Evolutionary conservation across 2,113 vertebrate species (phyloP).

Genomic region (Bubo bubo): DNA sequence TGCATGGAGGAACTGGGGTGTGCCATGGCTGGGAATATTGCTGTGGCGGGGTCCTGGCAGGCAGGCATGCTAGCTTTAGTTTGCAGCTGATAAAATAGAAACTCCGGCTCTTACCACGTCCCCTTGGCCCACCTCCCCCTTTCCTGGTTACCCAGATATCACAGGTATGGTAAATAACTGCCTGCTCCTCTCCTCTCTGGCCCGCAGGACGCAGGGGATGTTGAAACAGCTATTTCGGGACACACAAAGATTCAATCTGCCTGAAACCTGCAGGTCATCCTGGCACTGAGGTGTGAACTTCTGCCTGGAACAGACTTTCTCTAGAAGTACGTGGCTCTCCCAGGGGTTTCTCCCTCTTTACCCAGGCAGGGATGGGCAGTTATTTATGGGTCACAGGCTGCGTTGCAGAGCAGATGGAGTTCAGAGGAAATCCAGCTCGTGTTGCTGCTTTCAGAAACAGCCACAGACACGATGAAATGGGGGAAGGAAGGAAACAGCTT

Average conservation of each 20-base stretch:
- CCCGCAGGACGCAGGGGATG: neutral
- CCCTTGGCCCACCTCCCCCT: neutral
- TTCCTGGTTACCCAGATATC: neutral
- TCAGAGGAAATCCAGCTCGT: neutral
- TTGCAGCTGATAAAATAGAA: neutral
- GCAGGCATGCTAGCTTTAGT: neutral
- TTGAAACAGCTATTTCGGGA: neutral
- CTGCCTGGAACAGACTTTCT: neutral
- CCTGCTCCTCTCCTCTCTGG: neutral
- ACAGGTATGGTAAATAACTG: neutral
- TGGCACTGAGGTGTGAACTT: neutral
- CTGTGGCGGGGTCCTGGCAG: neutral
- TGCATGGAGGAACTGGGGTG: neutral
- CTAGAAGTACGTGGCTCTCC: neutral
- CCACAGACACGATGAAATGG: neutral
- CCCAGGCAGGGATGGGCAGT: neutral
- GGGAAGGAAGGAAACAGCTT: neutral
- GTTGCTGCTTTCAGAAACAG: neutral
- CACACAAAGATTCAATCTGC: neutral
- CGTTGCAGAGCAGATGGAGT: neutral
- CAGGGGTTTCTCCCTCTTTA: neutral
- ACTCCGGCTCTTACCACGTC: neutral
- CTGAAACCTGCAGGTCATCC: neutral
- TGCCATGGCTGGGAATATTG: neutral
- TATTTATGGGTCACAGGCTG: neutral